Base-by-base conservation (phyloP, 2,113 vertebrate genomes). In the Octodon degus region DNA sequence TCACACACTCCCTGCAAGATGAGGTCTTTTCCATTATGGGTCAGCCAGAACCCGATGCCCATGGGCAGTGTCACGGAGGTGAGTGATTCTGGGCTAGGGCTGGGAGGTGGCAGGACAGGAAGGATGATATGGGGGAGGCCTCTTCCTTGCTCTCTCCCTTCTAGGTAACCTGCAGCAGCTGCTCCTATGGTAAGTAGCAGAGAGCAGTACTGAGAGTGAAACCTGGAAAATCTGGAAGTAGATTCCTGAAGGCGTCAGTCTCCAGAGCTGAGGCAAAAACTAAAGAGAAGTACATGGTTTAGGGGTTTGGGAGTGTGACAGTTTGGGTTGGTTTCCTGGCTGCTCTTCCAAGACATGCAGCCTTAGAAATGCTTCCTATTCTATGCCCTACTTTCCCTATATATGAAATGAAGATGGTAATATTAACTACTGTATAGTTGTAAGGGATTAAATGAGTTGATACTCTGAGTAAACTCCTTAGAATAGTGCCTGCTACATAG, bases 151-250 rank as follows among this genome's bases (percentile, higher is more conserved):
- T 97, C 97, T 98, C 96, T 98, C 97, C 96, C 79, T 98, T 97
- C 98, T 98, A 99, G 99, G 99, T 93, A 99, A 99, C 96, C 98
- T 99, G 88, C 99, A 98, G 88, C 99, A 99, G 76, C 98, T 99
- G 86, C 99, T 99, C 82, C 94, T 99, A 92, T 99, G 99, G 99
- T 99, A 98, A 99, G 99, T 98, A 77, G 47, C 2, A 70, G 74
- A 55, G 32, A 34, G 6, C 53, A 47, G 22, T 74, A 68, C 34
- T 86, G 87, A 85, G 81, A 55, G 63, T 32, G 6, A 86, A 86
- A 68, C 17, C 13, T 91, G 68, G 80, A 88, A 72, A 82, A 37
- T 70, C 25, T 50, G 65, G 50, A 93, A 40, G 25, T n/a, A 8
- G 27, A 20, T 22, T 25, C 16, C 9, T 79, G 47, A 60, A 47